A percentile compares a stretch with the other conserved stretches of the same genome.
phyloP scores from a whole-genome alignment of 2,888 invertebrate species.

The Mamestra brassicae region DNA sequence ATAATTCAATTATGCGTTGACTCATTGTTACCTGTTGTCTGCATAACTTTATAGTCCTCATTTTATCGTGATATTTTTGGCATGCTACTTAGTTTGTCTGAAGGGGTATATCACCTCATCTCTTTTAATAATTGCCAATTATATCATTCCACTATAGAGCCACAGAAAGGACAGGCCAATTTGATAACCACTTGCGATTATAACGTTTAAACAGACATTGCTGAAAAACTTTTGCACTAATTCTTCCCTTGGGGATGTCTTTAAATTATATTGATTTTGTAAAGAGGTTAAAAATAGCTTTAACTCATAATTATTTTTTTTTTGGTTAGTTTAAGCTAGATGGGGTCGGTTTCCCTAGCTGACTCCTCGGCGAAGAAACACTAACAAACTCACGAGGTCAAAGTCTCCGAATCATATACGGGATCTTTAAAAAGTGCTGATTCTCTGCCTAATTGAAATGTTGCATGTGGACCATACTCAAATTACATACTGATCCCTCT shows the following conservation, averaged over 20 bases:
- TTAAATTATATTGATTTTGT: not conserved
- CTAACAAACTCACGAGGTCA: too few species aligned
- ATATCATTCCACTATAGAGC: not conserved
- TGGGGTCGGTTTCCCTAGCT: too few species aligned
- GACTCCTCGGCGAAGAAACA: too few species aligned
- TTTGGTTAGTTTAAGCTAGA: too few species aligned
- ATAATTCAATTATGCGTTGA: slow-evolving; percentile 59
- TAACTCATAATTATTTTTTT: too few species aligned
- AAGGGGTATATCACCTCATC: not conserved
- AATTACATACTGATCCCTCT: not conserved
- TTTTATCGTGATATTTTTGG: not conserved
- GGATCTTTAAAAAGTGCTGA: not conserved
- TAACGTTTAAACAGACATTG: not conserved
- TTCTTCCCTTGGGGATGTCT: not conserved
- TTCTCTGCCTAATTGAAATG: not conserved
- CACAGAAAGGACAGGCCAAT: too few species aligned
- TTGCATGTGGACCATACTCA: not conserved
- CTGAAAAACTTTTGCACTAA: not conserved
- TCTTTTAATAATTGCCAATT: not conserved
- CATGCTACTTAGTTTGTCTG: too few species aligned
- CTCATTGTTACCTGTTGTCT: slow-evolving; percentile 25
- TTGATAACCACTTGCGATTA: not conserved
- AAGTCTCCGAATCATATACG: too few species aligned
- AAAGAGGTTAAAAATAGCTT: too few species aligned
- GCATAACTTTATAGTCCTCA: not conserved